Evolutionary conservation across 2,113 vertebrate species (phyloP).

Genomic region (Stegostoma tigrinum): DNA sequence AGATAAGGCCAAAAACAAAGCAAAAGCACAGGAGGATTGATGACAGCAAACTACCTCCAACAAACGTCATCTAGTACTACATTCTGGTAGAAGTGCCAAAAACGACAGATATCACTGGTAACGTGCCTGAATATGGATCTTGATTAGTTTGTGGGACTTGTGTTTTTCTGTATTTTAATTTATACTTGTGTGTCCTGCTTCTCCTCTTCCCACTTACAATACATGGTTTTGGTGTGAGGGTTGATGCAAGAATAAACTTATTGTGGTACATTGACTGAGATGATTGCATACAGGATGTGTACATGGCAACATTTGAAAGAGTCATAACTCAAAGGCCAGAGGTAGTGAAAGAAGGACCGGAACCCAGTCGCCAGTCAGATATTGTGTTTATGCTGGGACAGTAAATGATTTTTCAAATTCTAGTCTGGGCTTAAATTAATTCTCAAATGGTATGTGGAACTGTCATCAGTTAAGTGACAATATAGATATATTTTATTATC

Average conservation of each 20-base stretch:
- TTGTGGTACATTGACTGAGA: constrained; percentile 24
- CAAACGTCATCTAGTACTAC: too few species aligned
- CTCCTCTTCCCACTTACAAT: neutral
- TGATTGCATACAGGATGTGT: constrained; percentile 18
- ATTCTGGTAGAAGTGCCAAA: too few species aligned
- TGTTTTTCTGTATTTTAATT: neutral
- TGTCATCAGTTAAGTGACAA: constrained; percentile 33
- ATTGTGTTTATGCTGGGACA: constrained; percentile 22
- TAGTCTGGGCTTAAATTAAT: constrained; percentile 7
- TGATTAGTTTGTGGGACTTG: neutral
- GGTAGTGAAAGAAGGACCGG: constrained; percentile 21
- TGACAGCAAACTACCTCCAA: too few species aligned
- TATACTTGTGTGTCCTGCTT: neutral
- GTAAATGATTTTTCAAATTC: constrained; percentile 32
- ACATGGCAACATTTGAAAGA: constrained; percentile 18
- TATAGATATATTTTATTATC: constrained; percentile 29
- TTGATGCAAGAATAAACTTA: neutral
- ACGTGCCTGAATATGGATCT: neutral
- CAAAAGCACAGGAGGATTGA: too few species aligned
- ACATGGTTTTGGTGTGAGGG: neutral
- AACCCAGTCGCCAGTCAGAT: neutral
- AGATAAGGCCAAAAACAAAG: too few species aligned
- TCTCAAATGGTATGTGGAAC: constrained; percentile 12
- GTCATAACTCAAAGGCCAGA: constrained; percentile 26
- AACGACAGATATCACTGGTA: too few species aligned